Conservation (phyloP, 2,888 invertebrate genomes). For the Selenia dentaria region DNA sequence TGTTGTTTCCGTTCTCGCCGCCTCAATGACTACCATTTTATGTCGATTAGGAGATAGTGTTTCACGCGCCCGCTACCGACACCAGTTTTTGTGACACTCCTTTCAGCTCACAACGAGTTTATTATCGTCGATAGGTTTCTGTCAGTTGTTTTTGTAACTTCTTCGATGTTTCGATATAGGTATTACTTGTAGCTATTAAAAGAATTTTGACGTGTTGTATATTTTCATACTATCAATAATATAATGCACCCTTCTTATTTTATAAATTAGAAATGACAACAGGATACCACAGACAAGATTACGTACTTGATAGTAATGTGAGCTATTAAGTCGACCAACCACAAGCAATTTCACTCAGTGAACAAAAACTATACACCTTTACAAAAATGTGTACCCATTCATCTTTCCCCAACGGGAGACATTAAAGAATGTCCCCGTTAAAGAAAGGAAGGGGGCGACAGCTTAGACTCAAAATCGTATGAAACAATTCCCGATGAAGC, state of each 20-base stretch:
- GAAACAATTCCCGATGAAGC: slow-evolving; percentile 45
- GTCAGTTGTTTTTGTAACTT: slow-evolving; percentile 51
- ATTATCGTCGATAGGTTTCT: slow-evolving; percentile 71
- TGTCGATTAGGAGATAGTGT: slow-evolving; percentile 82
- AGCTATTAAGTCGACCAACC: slow-evolving; percentile 74
- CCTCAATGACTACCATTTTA: slow-evolving; percentile 82
- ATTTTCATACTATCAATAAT: neutral
- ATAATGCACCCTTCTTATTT: slow-evolving; percentile 32
- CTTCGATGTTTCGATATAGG: slow-evolving; percentile 45
- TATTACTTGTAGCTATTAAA: too few species aligned
- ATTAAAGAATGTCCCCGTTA: slow-evolving; percentile 81
- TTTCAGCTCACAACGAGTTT: slow-evolving; percentile 74
- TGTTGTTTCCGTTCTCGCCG: slow-evolving; percentile 81
- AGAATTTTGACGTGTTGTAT: too few species aligned
- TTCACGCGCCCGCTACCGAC: slow-evolving; percentile 81
- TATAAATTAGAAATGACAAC: slow-evolving; percentile 55
- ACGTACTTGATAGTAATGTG: slow-evolving; percentile 64
- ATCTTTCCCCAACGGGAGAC: slow-evolving; percentile 79
- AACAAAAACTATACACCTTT: slow-evolving; percentile 79
- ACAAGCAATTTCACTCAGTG: slow-evolving; percentile 71
- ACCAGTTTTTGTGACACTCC: slow-evolving; percentile 79
- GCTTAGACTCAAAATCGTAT: slow-evolving; percentile 66
- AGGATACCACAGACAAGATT: slow-evolving; percentile 74
- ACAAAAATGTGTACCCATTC: slow-evolving; percentile 81
- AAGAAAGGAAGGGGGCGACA: slow-evolving; percentile 72